These are phyloP conservation scores for Crematogaster levior DNA, from an alignment of 2,888 invertebrate genomes.

Conservation along the genomic window DNA sequence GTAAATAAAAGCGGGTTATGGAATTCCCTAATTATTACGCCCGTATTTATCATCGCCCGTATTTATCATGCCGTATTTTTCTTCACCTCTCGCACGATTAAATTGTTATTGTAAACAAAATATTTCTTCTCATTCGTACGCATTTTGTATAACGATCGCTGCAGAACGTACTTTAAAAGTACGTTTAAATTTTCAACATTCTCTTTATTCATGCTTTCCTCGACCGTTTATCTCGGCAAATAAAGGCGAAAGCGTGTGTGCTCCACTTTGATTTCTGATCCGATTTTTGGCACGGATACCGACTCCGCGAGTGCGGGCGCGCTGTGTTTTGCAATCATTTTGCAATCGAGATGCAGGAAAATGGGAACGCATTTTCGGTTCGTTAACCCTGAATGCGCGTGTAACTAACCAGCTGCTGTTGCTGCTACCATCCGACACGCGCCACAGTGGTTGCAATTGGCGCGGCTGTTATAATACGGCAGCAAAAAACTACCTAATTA, in stretches of 20 bases:
- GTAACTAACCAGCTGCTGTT: slow-evolving; percentile 56
- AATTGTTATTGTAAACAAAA: background rate
- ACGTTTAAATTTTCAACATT: background rate
- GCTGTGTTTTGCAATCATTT: slow-evolving; percentile 18
- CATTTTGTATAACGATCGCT: background rate
- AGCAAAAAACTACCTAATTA: slow-evolving; percentile 60
- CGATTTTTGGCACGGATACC: slow-evolving; percentile 12
- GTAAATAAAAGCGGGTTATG: background rate
- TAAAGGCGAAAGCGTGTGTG: slow-evolving; percentile 27
- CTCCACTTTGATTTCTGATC: slow-evolving; percentile 20
- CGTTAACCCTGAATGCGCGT: slow-evolving; percentile 55
- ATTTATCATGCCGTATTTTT: background rate
- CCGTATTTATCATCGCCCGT: background rate
- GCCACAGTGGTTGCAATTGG: slow-evolving; percentile 46
- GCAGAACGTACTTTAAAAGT: background rate
- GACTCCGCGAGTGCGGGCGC: slow-evolving; percentile 5
- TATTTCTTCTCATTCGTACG: background rate
- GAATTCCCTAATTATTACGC: background rate
- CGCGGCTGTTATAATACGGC: slow-evolving; percentile 44
- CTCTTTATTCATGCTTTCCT: slow-evolving; percentile 11
- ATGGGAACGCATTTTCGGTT: slow-evolving; percentile 42
- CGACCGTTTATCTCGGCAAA: background rate
- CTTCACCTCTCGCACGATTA: background rate
- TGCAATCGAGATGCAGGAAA: slow-evolving; percentile 30
- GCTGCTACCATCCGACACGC: slow-evolving; percentile 1